These are phyloP conservation scores for Galerucella nymphaeae DNA, from an alignment of 2,888 invertebrate species.

Conservation along the genomic window DNA sequence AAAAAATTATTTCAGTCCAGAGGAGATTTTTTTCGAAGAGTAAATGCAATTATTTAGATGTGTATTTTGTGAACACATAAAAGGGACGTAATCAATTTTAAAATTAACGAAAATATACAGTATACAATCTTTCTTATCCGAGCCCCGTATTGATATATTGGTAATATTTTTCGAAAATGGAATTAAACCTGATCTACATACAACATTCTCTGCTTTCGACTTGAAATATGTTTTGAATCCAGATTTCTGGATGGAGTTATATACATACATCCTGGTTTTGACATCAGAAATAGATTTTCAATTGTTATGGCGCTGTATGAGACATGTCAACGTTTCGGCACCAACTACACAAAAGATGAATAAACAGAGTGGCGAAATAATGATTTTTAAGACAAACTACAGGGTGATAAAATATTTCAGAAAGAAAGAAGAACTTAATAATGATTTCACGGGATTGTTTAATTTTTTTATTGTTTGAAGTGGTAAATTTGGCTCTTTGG, in stretches of 20 bases:
- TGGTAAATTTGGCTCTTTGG: background rate
- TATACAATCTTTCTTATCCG: background rate
- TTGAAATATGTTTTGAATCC: conserved; percentile 15
- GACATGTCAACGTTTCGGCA: conserved; percentile 1
- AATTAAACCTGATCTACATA: conserved; percentile 9
- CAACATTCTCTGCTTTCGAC: background rate
- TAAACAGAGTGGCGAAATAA: background rate
- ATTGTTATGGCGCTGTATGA: conserved; percentile 16
- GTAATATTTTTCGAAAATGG: conserved; percentile 1
- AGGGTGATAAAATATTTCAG: too few relatives aligned
- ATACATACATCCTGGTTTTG: conserved; percentile 7
- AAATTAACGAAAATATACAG: background rate
- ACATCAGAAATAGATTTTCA: conserved; percentile 19
- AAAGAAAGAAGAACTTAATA: too few relatives aligned
- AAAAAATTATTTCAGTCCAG: background rate
- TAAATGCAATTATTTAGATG: background rate
- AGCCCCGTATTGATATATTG: conserved; percentile 1
- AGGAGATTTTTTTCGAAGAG: too few relatives aligned
- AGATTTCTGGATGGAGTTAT: conserved; percentile 10
- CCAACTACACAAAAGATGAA: conserved; percentile 2
- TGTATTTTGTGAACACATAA: background rate
- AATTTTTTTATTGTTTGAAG: background rate
- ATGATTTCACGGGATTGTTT: too few relatives aligned
- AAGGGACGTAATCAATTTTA: background rate
- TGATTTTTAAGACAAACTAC: too few relatives aligned